Conservation (phyloP, 2,113 vertebrate genomes). For the Protobothrops mucrosquamatus region DNA sequence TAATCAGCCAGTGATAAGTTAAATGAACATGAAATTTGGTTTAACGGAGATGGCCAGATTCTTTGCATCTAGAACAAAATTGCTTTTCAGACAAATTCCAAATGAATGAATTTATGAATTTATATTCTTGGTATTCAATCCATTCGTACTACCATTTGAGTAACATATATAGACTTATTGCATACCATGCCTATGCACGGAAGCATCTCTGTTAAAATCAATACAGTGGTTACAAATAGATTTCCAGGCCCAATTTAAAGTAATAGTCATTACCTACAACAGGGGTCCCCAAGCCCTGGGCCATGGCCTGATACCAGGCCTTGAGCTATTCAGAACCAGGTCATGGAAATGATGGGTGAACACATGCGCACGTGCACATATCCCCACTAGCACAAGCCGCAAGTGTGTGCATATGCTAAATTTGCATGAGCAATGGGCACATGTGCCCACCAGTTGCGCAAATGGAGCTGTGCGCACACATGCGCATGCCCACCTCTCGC, state of each 20-base stretch:
- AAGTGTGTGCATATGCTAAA: too few relatives aligned
- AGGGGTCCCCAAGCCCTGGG: neutral
- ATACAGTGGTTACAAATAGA: neutral
- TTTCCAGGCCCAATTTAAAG: neutral
- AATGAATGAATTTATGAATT: neutral
- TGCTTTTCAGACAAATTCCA: neutral
- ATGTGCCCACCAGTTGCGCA: neutral
- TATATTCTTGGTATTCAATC: neutral
- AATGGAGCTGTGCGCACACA: neutral
- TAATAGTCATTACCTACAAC: neutral
- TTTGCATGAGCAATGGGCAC: fast-evolving
- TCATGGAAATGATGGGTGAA: neutral
- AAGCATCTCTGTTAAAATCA: neutral
- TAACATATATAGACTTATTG: neutral
- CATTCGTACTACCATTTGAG: neutral
- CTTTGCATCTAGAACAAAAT: neutral
- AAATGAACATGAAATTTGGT: neutral
- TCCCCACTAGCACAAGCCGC: neutral
- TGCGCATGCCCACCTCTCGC: neutral
- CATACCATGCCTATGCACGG: neutral
- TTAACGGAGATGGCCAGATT: neutral
- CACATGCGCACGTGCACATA: neutral
- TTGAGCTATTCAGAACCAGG: too few relatives aligned
- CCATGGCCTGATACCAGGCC: neutral
- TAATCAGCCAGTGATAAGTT: neutral